phyloP scores from a whole-genome alignment of 1,140 invertebrate genomes.

The Pogonognathellus flavescens region DNA sequence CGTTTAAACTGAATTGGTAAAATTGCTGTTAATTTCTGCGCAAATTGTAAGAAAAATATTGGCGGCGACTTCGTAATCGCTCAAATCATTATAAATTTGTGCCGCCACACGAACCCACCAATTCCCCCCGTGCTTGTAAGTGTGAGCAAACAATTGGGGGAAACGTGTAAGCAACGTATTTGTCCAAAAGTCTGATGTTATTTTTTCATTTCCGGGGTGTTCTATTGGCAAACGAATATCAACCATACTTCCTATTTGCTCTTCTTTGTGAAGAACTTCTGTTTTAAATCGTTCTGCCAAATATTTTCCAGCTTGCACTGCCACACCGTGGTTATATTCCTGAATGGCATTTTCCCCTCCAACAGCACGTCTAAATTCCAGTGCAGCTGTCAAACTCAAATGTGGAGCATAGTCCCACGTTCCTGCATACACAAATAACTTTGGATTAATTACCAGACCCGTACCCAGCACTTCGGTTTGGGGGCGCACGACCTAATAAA shows the following conservation, averaged over 20 bases:
- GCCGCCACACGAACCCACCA: slow-evolving; percentile 52
- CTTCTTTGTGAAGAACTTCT: slow-evolving; percentile 28
- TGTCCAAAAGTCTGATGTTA: neutral
- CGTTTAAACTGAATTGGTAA: too few relatives aligned
- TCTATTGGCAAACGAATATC: slow-evolving; percentile 51
- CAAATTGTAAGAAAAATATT: slow-evolving; percentile 13
- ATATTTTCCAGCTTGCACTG: neutral
- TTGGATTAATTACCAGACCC: too few relatives aligned
- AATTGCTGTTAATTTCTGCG: slow-evolving; percentile 23
- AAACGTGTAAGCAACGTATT: neutral
- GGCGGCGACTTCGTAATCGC: slow-evolving; percentile 34
- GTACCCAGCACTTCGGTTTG: too few relatives aligned
- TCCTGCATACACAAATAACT: slow-evolving; percentile 1
- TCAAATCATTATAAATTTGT: slow-evolving; percentile 57
- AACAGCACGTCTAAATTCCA: slow-evolving; percentile 42
- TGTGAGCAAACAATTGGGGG: neutral
- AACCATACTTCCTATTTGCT: slow-evolving; percentile 54
- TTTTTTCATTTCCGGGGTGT: slow-evolving; percentile 12
- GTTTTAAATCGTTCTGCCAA: slow-evolving; percentile 41
- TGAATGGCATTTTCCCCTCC: slow-evolving; percentile 56
- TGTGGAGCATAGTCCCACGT: slow-evolving; percentile 60
- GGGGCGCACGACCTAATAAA: too few relatives aligned
- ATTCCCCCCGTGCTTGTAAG: slow-evolving; percentile 14
- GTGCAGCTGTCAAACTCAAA: slow-evolving; percentile 55
- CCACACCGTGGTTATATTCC: slow-evolving; percentile 46